Percentiles rank a stretch among this genome's conserved stretches.
Conservation (phyloP, 2,113 vertebrate species). For the Scomber scombrus region DNA sequence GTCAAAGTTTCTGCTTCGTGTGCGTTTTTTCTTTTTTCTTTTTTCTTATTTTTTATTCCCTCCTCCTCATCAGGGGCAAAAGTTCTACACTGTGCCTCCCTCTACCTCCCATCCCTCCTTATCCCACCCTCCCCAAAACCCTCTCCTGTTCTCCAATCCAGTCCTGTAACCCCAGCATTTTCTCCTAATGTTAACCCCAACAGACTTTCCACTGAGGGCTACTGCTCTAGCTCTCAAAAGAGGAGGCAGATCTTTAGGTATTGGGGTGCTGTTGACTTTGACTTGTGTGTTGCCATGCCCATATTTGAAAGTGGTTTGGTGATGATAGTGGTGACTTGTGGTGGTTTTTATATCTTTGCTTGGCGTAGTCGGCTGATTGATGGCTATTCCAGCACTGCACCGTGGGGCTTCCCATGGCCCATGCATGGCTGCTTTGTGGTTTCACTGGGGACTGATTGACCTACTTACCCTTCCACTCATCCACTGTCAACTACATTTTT, state of each 20-base stretch:
- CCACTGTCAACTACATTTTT: slow-evolving; percentile 69
- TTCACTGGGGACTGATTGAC: slow-evolving; percentile 75
- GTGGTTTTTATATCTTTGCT: slow-evolving; percentile 82
- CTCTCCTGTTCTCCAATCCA: slow-evolving; percentile 64
- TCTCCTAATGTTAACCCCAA: slow-evolving; percentile 89
- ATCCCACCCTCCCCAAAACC: slow-evolving; percentile 35
- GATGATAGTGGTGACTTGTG: slow-evolving; percentile 79
- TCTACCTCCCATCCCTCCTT: slow-evolving; percentile 37
- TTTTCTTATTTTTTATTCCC: background rate
- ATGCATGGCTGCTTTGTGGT: slow-evolving; percentile 92
- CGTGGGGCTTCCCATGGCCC: slow-evolving; percentile 76
- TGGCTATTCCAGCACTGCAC: slow-evolving; percentile 80
- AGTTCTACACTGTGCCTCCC: slow-evolving; percentile 45
- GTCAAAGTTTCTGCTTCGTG: slow-evolving; percentile 59
- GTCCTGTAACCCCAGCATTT: slow-evolving; percentile 82
- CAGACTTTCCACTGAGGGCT: slow-evolving; percentile 95
- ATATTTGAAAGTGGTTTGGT: slow-evolving; percentile 82
- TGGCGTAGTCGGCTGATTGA: slow-evolving; percentile 86
- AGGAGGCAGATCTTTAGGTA: slow-evolving; percentile 97
- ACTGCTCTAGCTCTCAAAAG: slow-evolving; percentile 94
- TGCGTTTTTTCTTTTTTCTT: slow-evolving; percentile 42
- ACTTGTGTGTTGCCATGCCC: slow-evolving; percentile 86
- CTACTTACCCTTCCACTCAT: slow-evolving; percentile 66
- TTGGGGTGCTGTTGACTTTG: slow-evolving; percentile 81
- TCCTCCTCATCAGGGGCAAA: slow-evolving; percentile 42